A percentile compares a stretch with the other conserved stretches of the same genome.
These are phyloP conservation scores for Nephrotoma guestfalica DNA, from an alignment of 2,888 invertebrate genomes.

Conservation along the genomic window DNA sequence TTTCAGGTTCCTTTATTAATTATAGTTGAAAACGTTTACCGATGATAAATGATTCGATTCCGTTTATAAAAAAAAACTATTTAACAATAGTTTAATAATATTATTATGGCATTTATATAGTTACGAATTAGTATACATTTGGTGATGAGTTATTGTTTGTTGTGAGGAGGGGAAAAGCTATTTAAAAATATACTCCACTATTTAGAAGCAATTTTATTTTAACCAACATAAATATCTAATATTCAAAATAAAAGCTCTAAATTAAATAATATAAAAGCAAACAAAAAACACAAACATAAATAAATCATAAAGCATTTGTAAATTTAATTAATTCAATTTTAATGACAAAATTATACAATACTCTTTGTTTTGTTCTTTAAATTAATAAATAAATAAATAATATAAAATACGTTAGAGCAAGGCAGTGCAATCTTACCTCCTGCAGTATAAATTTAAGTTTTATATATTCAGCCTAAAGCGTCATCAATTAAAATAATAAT, in stretches of 20 bases:
- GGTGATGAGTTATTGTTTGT: neutral
- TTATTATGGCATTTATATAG: neutral
- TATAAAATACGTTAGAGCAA: constrained; percentile 7
- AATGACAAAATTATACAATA: neutral
- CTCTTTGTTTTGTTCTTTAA: constrained; percentile 3
- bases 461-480: constrained; percentile 4
- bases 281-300: neutral
- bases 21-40: too few species aligned
- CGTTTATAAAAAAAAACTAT: too few species aligned
- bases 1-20: too few species aligned
- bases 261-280: neutral
- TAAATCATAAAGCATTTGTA: neutral
- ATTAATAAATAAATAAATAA: neutral
- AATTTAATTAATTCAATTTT: neutral
- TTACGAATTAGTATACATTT: neutral
- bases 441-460: constrained; percentile 1
- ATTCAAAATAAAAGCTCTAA: neutral
- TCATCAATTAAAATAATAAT: constrained; percentile 1
- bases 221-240: neutral
- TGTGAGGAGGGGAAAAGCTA: neutral
- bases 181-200: neutral
- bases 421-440: constrained; percentile 16
- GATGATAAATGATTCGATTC: too few species aligned
- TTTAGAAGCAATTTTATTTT: neutral
- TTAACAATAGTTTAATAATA: neutral